These are phyloP conservation scores for Drosophila barbarae DNA, from an alignment of 2,888 invertebrate genomes.

Conservation along the genomic window DNA sequence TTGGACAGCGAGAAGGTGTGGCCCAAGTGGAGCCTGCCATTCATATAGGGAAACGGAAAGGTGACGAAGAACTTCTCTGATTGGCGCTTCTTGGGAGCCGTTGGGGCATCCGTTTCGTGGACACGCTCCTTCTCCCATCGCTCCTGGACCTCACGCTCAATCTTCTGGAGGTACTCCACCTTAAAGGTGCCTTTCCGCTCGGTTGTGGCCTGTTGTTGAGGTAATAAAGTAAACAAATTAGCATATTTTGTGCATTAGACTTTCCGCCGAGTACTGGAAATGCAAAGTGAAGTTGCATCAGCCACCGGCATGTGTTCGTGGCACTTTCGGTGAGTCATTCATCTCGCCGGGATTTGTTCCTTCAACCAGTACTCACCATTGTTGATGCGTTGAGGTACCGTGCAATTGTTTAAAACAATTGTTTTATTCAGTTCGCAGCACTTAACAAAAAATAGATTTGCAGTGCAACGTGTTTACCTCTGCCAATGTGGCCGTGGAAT, in stretches of 20 bases:
- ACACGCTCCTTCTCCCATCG: slow-evolving; percentile 90
- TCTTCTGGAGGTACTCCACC: slow-evolving; percentile 93
- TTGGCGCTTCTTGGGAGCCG: slow-evolving; percentile 81
- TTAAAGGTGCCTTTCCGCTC: slow-evolving; percentile 97
- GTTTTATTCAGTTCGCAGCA: slow-evolving; percentile 24
- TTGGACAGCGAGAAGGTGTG: slow-evolving; percentile 98
- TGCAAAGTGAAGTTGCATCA: slow-evolving; percentile 56
- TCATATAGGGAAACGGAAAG: slow-evolving; percentile 99
- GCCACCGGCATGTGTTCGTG: slow-evolving; percentile 40
- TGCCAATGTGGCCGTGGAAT: not conserved
- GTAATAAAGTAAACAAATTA: not conserved
- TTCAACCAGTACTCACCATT: slow-evolving; percentile 24
- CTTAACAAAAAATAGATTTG: slow-evolving; percentile 24
- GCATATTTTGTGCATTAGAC: slow-evolving; percentile 5
- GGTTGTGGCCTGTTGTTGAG: slow-evolving; percentile 67
- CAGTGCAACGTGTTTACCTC: slow-evolving; percentile 66
- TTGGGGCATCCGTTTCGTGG: slow-evolving; percentile 91
- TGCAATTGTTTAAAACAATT: slow-evolving; percentile 42
- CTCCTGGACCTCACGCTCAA: slow-evolving; percentile 91
- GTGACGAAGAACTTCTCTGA: slow-evolving; percentile 94
- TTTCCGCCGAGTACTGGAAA: not conserved
- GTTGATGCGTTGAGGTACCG: not conserved
- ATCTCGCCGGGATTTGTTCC: not conserved
- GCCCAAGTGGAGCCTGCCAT: slow-evolving; percentile 97
- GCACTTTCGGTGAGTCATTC: slow-evolving; percentile 8